These are phyloP conservation scores for Catharus fuscescens DNA, from an alignment of 2,113 vertebrate species.

Conservation along the genomic window DNA sequence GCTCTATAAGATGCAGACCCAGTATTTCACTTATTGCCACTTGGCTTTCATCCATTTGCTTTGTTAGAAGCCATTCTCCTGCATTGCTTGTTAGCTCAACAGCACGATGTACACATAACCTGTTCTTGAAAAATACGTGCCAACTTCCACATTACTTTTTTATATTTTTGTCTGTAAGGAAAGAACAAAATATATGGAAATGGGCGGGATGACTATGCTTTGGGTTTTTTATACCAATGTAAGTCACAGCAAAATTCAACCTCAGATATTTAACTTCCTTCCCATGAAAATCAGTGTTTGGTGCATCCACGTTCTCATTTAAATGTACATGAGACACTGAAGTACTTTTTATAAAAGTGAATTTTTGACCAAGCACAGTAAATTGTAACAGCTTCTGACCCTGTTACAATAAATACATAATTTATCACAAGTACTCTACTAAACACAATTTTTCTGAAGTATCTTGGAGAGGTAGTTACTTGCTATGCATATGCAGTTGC, in stretches of 20 bases:
- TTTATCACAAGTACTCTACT: slow-evolving; percentile 70
- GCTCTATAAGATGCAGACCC: background rate
- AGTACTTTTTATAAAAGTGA: slow-evolving; percentile 48
- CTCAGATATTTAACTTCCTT: slow-evolving; percentile 29
- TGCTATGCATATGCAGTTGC: slow-evolving; percentile 59
- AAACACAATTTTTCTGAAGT: slow-evolving; percentile 66
- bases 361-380: slow-evolving; percentile 64
- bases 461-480: slow-evolving; percentile 54
- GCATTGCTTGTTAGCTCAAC: background rate
- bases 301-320: slow-evolving; percentile 31
- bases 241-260: slow-evolving; percentile 4
- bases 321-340: slow-evolving; percentile 29
- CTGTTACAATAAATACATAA: slow-evolving; percentile 72
- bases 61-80: background rate
- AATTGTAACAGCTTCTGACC: slow-evolving; percentile 64
- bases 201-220: background rate
- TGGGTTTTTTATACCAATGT: background rate
- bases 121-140: background rate
- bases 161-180: background rate
- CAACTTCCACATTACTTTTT: background rate
- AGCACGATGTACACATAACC: background rate
- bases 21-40: background rate
- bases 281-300: slow-evolving; percentile 29
- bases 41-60: background rate
- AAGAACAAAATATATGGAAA: background rate